These are phyloP conservation scores for Acanthurus tractus DNA, from an alignment of 2,797 vertebrate genomes.

Conservation along the genomic window DNA sequence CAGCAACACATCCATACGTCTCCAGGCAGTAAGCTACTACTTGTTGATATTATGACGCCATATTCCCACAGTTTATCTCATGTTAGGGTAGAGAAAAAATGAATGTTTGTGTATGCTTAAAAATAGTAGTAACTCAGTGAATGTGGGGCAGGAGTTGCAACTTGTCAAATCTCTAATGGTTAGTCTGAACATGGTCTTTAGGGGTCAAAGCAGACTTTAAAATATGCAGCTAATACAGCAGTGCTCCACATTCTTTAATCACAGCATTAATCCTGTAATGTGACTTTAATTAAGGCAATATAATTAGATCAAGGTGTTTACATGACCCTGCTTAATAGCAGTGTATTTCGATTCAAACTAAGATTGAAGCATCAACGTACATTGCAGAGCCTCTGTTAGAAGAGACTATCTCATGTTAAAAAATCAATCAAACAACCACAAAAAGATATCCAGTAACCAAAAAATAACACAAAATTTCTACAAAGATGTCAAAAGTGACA, in stretches of 20 bases:
- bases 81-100: constrained; percentile 26
- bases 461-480: background rate
- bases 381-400: background rate
- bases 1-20: constrained; percentile 9
- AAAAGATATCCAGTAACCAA: background rate
- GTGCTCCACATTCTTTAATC: constrained; percentile 65
- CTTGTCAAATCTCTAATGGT: constrained; percentile 46
- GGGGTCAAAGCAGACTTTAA: constrained; percentile 60
- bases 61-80: constrained; percentile 56
- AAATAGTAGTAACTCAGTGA: constrained; percentile 63
- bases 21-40: background rate
- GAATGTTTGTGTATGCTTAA: constrained; percentile 56
- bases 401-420: background rate
- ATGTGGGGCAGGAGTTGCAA: constrained; percentile 64
- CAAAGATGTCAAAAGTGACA: background rate
- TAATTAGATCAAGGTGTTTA: constrained; percentile 69
- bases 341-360: constrained; percentile 33
- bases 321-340: constrained; percentile 40
- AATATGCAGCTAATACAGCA: constrained; percentile 58
- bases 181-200: constrained; percentile 40
- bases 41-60: background rate
- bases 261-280: constrained; percentile 61
- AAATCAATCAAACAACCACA: background rate
- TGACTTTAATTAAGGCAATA: constrained; percentile 71
- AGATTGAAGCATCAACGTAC: background rate